Conservation (phyloP, 30 jellyfish, hydroid and myxozoan genomes). For the Mastigias papua region DNA sequence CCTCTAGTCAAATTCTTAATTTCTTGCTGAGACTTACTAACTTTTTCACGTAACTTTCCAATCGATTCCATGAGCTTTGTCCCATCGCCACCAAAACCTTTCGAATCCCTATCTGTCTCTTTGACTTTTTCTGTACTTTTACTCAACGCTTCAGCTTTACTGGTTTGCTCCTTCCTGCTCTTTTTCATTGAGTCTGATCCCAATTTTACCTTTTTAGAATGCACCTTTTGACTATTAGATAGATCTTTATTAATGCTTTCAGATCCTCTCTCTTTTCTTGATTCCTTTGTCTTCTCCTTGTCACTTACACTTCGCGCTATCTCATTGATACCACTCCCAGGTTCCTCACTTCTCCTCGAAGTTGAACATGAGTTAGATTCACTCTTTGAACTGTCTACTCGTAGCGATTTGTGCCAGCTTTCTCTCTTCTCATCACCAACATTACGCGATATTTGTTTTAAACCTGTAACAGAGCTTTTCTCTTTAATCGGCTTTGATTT, state of each 20-base stretch:
- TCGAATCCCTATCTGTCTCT: neutral
- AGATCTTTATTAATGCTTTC: neutral
- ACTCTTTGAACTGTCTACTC: neutral
- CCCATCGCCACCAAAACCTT: neutral
- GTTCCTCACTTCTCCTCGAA: neutral
- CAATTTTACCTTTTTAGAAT: neutral
- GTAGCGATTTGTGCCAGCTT: neutral
- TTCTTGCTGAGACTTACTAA: neutral
- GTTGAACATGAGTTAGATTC: neutral
- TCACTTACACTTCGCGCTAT: neutral
- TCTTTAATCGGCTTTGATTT: neutral
- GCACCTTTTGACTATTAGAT: neutral
- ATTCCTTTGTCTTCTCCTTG: neutral
- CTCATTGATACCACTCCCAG: neutral
- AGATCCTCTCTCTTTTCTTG: neutral
- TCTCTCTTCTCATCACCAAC: neutral
- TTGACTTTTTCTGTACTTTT: neutral
- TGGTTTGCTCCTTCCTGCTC: neutral
- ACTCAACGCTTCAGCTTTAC: neutral
- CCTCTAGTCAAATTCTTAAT: neutral
- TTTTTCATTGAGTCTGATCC: neutral
- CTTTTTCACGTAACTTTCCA: slow-evolving; percentile 24
- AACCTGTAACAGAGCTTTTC: neutral
- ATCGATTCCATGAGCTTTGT: neutral
- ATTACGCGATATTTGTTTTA: neutral